Evolutionary conservation across 1,140 invertebrate species (phyloP).

Genomic region (Andricus grossulariae): DNA sequence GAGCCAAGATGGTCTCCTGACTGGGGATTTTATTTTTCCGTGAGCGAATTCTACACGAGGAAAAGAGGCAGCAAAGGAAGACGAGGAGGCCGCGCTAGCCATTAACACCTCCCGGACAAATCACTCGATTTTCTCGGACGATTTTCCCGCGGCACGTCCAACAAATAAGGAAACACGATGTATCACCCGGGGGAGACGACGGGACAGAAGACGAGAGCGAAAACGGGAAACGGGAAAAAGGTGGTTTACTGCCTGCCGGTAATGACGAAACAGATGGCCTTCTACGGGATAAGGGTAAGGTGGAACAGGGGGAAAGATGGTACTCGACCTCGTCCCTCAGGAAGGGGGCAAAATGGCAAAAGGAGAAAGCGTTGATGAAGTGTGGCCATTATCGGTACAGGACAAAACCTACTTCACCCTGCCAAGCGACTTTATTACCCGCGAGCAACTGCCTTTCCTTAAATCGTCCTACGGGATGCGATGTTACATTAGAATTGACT

Average conservation of each 20-base stretch:
- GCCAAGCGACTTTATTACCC: conserved; percentile 72
- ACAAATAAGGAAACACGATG: conserved; percentile 76
- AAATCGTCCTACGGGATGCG: conserved; percentile 59
- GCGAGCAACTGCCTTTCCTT: conserved; percentile 64
- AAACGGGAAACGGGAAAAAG: conserved; percentile 42
- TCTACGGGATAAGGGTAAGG: conserved; percentile 57
- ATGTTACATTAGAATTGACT: neutral
- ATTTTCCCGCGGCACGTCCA: conserved; percentile 74
- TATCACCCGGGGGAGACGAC: conserved; percentile 74
- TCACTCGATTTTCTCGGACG: conserved; percentile 76
- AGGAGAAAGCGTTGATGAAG: conserved; percentile 69
- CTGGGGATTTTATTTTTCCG: conserved; percentile 34
- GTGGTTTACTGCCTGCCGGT: conserved; percentile 73
- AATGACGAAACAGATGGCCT: conserved; percentile 77
- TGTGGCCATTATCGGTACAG: conserved; percentile 72
- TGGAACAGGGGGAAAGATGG: conserved; percentile 19
- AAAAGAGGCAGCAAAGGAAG: conserved; percentile 32
- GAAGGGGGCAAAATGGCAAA: conserved; percentile 49
- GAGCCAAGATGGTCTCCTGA: conserved; percentile 19
- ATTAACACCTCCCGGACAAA: conserved; percentile 76
- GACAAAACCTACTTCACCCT: conserved; percentile 69
- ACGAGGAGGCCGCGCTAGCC: conserved; percentile 49
- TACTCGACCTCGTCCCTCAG: conserved; percentile 57
- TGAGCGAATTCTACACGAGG: conserved; percentile 10
- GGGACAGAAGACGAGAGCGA: conserved; percentile 55